Evolutionary conservation across 2,888 invertebrate species (phyloP), one percentile per base, ranked within the genome.

Genomic region (Marronus borbonicus): DNA sequence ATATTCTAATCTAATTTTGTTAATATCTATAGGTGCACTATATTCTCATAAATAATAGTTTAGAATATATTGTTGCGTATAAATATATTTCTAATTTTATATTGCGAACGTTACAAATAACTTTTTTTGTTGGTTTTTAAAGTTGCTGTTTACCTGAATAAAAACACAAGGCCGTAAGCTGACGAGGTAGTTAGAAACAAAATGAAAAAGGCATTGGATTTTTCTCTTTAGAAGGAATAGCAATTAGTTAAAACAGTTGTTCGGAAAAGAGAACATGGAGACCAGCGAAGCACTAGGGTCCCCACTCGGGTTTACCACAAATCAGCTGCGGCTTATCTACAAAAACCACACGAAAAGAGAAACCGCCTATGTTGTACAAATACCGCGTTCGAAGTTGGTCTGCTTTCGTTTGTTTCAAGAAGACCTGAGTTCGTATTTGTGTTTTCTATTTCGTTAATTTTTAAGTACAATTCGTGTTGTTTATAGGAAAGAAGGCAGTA

Each of bases 251-350:
- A 28, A 50, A 20, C 20, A 50, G 49, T 14, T 39, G 49, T n/a
- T 28, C 28, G 28, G 14, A 68, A 65, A 65, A 65, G 20, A 17
- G 24, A 24, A 68, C n/a, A 10, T 36, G 36, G 55, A 55, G 55
- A 36, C 70, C 31, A 55, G 36, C 14, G 28, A 58, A 69, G 36
- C 17, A 55, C 39, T 70, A 36, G 55, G 20, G 36, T 17, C 24
- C n/a, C 31, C 17, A 36, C 55, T 36, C n/a, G 36, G 70, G 55
- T 55, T 36, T 31, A n/a, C 55, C 70, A 55, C 70, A 58, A 70
- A 70, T 70, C 70, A 70, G 58, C 70, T 36, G 55, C 39, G 72
- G 39, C 39, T 72, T 58, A 72, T 72, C 72, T 72, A 72, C 72
- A 44, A 72, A 72, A 72, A 58, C 72, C 58, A 60, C 72, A 72